phyloP scores from a whole-genome alignment of 2,113 vertebrate species.

The Pseudopipra pipra region DNA sequence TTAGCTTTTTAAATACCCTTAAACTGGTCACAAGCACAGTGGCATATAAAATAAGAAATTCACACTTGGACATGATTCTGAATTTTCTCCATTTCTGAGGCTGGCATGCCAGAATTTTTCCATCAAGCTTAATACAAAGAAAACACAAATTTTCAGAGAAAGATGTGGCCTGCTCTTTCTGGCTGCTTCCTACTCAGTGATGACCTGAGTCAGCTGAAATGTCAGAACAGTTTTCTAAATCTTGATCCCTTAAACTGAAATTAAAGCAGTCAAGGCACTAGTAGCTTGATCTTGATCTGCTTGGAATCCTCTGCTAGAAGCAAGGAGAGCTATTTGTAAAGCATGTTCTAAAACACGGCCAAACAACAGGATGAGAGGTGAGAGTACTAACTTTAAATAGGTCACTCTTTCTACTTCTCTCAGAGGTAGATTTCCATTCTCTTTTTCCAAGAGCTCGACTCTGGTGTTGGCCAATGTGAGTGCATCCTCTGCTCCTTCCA shows the following conservation, averaged over 20 bases:
- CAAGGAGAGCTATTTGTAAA: neutral
- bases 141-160: neutral
- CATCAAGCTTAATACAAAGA: neutral
- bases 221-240: neutral
- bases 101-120: neutral
- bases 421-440: neutral
- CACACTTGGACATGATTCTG: neutral
- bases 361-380: neutral
- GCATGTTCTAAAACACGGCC: neutral
- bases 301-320: neutral
- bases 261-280: neutral
- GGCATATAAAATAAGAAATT: neutral
- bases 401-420: neutral
- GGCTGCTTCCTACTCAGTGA: neutral
- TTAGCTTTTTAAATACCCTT: neutral
- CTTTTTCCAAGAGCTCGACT: neutral
- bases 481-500: neutral
- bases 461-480: neutral
- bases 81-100: neutral
- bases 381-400: neutral
- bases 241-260: neutral
- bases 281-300: neutral
- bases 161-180: neutral
- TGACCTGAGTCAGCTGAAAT: neutral
- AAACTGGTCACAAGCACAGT: neutral